These are phyloP conservation scores for Ranitomeya imitator DNA, from an alignment of 2,113 vertebrate genomes.

Conservation along the genomic window DNA sequence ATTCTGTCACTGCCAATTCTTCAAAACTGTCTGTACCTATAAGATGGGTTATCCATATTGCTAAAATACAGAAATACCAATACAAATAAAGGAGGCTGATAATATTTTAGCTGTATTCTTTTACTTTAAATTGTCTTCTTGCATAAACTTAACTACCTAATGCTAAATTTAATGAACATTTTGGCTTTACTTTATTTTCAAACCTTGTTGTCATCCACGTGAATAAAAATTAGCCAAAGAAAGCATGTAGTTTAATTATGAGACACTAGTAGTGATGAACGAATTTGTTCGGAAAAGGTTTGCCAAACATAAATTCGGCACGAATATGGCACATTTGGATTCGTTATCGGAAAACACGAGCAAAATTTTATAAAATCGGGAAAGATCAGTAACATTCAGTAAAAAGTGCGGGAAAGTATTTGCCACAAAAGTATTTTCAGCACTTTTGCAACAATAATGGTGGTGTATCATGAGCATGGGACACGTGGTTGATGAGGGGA, in stretches of 20 bases:
- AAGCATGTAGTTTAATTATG: neutral
- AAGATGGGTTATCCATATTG: constrained; percentile 78
- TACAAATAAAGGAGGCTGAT: neutral
- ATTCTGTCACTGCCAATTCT: constrained; percentile 83
- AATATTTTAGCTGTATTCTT: neutral
- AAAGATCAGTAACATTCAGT: no score
- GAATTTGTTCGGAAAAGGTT: no score
- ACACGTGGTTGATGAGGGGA: no score
- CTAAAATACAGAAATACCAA: constrained; percentile 62
- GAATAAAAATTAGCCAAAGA: neutral
- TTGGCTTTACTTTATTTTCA: neutral
- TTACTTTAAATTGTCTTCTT: neutral
- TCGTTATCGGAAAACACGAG: no score
- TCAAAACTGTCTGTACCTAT: constrained; percentile 83
- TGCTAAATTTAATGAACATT: neutral
- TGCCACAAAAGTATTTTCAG: no score
- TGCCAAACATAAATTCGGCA: no score
- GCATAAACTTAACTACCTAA: neutral
- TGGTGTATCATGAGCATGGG: no score
- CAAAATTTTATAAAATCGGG: no score
- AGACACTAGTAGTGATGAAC: no score
- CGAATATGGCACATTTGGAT: no score
- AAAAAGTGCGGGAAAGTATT: no score
- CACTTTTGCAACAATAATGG: no score
- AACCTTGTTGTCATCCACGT: neutral